These are phyloP conservation scores for Phocides pigmalion DNA, from an alignment of 1,140 invertebrate genomes.

Conservation along the genomic window DNA sequence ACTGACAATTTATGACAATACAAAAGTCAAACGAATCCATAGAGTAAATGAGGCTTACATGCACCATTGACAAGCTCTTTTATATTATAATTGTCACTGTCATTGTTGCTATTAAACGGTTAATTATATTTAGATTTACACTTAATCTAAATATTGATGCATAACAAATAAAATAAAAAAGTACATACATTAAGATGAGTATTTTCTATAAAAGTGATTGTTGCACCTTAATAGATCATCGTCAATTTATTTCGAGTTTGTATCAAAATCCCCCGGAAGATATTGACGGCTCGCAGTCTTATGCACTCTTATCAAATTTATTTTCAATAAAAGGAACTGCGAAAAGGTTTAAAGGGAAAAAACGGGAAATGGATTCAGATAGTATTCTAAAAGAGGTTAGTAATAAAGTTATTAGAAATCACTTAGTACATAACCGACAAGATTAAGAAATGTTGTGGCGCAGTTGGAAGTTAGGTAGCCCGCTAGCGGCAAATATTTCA, in stretches of 20 bases:
- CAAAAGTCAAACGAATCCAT: too few relatives aligned
- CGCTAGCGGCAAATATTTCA: too few relatives aligned
- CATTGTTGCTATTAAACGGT: too few relatives aligned
- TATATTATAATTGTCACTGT: too few relatives aligned
- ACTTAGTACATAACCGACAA: too few relatives aligned
- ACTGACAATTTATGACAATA: too few relatives aligned
- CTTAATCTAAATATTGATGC: too few relatives aligned
- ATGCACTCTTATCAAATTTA: slow-evolving; percentile 40
- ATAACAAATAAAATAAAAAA: not conserved
- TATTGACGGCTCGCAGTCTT: slow-evolving; percentile 24
- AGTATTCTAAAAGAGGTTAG: slow-evolving; percentile 48
- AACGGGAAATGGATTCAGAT: slow-evolving; percentile 45
- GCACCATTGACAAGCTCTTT: too few relatives aligned
- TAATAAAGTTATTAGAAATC: slow-evolving; percentile 11
- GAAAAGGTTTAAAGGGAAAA: slow-evolving; percentile 21
- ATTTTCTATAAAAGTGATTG: slow-evolving; percentile 7
- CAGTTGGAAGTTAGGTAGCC: too few relatives aligned
- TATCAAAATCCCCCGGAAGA: slow-evolving; percentile 42
- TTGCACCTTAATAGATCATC: slow-evolving; percentile 47
- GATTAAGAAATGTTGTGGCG: too few relatives aligned
- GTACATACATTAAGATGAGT: slow-evolving; percentile 2
- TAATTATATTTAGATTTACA: too few relatives aligned
- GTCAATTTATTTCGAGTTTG: slow-evolving; percentile 45
- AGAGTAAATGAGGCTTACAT: too few relatives aligned
- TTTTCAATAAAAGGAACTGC: slow-evolving; percentile 50